Percentiles rank a stretch among this genome's conserved stretches.
Conservation (phyloP, 2,797 vertebrate genomes). For the Pogonophryne albipinna region DNA sequence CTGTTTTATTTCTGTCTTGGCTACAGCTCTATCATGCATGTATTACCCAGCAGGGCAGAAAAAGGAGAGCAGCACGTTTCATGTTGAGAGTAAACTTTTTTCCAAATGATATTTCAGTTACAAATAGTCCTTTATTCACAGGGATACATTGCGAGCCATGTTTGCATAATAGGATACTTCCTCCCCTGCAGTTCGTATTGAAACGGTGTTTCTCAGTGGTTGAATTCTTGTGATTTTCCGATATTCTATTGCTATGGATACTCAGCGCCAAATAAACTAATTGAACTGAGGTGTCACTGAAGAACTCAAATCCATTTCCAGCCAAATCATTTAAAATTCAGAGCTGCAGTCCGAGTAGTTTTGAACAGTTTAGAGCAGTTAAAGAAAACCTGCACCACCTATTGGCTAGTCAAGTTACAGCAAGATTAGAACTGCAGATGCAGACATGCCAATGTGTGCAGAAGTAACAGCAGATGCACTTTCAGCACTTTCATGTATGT, state of each 20-base stretch:
- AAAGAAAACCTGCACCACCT: constrained; percentile 41
- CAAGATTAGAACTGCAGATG: neutral
- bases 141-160: constrained; percentile 6
- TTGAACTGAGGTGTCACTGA: neutral
- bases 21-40: neutral
- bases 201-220: constrained; percentile 20
- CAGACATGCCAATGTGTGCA: neutral
- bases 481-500: neutral
- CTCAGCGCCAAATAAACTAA: constrained; percentile 16
- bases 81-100: constrained; percentile 24
- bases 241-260: constrained; percentile 1
- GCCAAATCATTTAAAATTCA: neutral
- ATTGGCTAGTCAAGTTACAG: constrained; percentile 25
- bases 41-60: constrained; percentile 14
- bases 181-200: neutral
- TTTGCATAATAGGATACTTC: constrained; percentile 4
- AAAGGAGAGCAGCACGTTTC: constrained; percentile 23
- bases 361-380: neutral
- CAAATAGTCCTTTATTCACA: constrained; percentile 23
- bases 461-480: neutral
- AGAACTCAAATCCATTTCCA: neutral
- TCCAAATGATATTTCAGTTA: constrained; percentile 10
- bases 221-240: neutral
- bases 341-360: neutral
- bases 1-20: neutral